These are phyloP conservation scores for Protophormia terraenovae DNA, from an alignment of 2,888 invertebrate genomes.

Conservation along the genomic window DNA sequence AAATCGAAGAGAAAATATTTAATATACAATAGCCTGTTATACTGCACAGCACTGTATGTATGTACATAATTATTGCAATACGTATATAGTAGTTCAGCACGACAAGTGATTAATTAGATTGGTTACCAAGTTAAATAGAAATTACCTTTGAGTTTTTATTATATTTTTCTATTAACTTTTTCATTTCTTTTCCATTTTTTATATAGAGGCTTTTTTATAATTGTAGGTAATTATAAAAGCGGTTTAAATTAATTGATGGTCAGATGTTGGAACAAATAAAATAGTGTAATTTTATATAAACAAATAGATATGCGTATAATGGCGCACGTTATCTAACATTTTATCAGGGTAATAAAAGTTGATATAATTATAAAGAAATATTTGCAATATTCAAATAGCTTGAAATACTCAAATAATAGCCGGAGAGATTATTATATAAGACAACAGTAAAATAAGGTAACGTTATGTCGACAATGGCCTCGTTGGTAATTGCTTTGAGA, in stretches of 20 bases:
- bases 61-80: background rate
- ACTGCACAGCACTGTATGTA: too few species aligned
- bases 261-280: background rate
- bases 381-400: background rate
- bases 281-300: too few species aligned
- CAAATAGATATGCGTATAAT: background rate
- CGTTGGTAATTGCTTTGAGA: too few species aligned
- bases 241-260: background rate
- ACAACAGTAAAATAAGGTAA: too few species aligned
- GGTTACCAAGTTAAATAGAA: background rate
- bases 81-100: background rate
- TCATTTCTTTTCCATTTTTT: background rate
- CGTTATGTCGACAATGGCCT: too few species aligned
- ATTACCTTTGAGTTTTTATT: background rate
- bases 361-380: background rate
- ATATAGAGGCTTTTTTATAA: background rate
- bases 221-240: background rate
- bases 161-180: background rate
- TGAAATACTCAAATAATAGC: too few species aligned
- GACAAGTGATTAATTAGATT: constrained; percentile 18
- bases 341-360: background rate
- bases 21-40: too few species aligned
- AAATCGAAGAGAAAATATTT: too few species aligned
- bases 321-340: background rate
- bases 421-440: too few species aligned